Conservation (phyloP, 1,140 invertebrate species). For the Pogonomyrmex californicus region DNA sequence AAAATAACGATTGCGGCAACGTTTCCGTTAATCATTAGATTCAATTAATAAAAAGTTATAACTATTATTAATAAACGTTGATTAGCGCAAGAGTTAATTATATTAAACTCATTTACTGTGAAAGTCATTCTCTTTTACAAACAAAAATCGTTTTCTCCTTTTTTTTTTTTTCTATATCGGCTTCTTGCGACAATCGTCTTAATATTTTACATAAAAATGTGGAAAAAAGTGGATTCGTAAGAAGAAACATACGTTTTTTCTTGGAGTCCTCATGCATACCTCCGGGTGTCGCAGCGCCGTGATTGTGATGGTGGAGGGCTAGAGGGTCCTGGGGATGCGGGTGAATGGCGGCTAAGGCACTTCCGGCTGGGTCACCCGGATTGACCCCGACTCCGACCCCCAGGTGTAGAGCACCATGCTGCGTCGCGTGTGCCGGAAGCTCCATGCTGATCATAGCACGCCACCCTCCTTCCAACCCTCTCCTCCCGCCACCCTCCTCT, state of each 20-base stretch:
- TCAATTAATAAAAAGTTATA: neutral
- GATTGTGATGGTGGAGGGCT: conserved; percentile 83
- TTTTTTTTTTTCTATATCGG: neutral
- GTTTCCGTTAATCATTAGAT: neutral
- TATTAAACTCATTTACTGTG: neutral
- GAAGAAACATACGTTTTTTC: conserved; percentile 87
- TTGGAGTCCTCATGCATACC: conserved; percentile 86
- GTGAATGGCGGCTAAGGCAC: conserved; percentile 82
- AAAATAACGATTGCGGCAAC: neutral
- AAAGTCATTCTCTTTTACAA: neutral
- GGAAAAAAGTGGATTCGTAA: conserved; percentile 77
- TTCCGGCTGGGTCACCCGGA: conserved; percentile 82
- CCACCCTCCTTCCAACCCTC: conserved; percentile 79
- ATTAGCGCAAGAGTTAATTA: conserved; percentile 25
- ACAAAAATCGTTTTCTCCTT: neutral
- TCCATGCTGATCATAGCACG: conserved; percentile 86
- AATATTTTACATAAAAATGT: neutral
- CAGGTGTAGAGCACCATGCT: conserved; percentile 84
- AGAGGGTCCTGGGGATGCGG: conserved; percentile 83
- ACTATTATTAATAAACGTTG: conserved; percentile 11
- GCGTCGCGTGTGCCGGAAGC: conserved; percentile 83
- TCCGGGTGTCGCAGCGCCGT: conserved; percentile 82
- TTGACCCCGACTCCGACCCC: conserved; percentile 82
- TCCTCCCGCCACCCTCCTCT: conserved; percentile 79
- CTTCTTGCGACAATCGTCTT: conserved; percentile 42